Evolutionary conservation across 2,888 invertebrate genomes (phyloP), one percentile per base, ranked within the genome.

Genomic region (Lasioglossum calceatum): DNA sequence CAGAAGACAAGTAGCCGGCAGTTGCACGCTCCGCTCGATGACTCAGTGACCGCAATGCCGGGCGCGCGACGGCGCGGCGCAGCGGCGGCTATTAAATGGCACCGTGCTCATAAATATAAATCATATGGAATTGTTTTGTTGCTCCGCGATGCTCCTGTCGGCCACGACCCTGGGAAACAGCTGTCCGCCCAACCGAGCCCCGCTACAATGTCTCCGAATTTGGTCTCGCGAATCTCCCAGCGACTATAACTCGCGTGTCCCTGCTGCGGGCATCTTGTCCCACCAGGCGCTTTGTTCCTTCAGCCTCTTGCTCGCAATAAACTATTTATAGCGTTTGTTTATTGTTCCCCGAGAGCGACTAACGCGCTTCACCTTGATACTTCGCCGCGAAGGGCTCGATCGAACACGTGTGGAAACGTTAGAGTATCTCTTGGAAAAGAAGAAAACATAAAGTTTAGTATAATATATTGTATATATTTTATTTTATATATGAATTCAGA

Each of bases 51-150:
- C 89, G 88, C 84, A 85, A 89, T 86, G 90, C 85, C 87, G 84
- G 85, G 93, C 94, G 32, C 70, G 67, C 67, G 32, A 5, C 64
- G 4, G 27, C 54, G 16, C 47, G 47, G 47, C 47, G 47, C 16
- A 16, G 32, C 32, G 88, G 92, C 79, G 93, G 93, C 94, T 92
- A 94, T 94, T 94, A 94, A 94, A 94, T 90, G 90, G 92, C 92
- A 81, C 92, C 90, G 89, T 88, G 91, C 93, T 93, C 94, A 92
- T 94, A 94, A 94, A 94, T 93, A 94, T 94, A 93, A 94, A 94
- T 94, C 93, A 93, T 94, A 93, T 61, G 84, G 92, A 91, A 94
- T 94, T 93, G 93, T 92, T 92, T 94, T 91, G 92, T 93, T 93
- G 93, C 88, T 92, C 87, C 82, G 84, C 82, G 85, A 79, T 83